Evolutionary conservation across 1,140 invertebrate genomes (phyloP).

Genomic region (Brevipalpus yothersi): DNA sequence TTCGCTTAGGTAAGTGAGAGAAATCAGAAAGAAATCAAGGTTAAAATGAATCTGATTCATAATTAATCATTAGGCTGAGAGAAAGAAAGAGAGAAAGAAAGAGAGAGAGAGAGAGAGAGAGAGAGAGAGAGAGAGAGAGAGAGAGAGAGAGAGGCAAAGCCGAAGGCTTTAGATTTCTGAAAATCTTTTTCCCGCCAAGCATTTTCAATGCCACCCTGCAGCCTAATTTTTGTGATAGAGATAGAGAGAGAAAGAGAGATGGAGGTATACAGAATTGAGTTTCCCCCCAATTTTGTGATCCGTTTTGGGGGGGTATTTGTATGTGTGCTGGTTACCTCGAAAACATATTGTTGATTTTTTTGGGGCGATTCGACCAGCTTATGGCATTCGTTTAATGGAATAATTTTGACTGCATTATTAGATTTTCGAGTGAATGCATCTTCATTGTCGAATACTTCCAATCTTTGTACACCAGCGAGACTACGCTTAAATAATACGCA

Average conservation of each 20-base stretch:
- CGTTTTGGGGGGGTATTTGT: background rate
- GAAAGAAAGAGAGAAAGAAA: too few species aligned
- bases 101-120: too few species aligned
- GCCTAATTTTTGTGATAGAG: too few species aligned
- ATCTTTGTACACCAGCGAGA: constrained; percentile 49
- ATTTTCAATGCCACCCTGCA: too few species aligned
- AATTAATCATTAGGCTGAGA: too few species aligned
- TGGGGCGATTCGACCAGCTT: constrained; percentile 40
- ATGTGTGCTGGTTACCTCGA: constrained; percentile 21
- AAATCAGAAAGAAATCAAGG: background rate
- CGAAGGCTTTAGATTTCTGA: too few species aligned
- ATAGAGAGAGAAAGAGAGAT: too few species aligned
- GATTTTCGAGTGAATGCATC: constrained; percentile 35
- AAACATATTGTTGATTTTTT: constrained; percentile 28
- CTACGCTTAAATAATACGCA: constrained; percentile 49
- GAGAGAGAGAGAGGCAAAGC: too few species aligned
- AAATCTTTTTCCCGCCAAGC: too few species aligned
- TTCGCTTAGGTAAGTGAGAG: background rate
- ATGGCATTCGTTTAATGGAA: constrained; percentile 55
- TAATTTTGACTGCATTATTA: constrained; percentile 33
- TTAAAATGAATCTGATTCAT: background rate
- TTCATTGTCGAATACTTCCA: constrained; percentile 56
- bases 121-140: too few species aligned
- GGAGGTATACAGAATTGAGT: too few species aligned
- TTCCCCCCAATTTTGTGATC: background rate